Percentiles rank a stretch among this genome's conserved stretches.
Conservation (phyloP, 1,140 invertebrate species). For the Ooceraea biroi region DNA sequence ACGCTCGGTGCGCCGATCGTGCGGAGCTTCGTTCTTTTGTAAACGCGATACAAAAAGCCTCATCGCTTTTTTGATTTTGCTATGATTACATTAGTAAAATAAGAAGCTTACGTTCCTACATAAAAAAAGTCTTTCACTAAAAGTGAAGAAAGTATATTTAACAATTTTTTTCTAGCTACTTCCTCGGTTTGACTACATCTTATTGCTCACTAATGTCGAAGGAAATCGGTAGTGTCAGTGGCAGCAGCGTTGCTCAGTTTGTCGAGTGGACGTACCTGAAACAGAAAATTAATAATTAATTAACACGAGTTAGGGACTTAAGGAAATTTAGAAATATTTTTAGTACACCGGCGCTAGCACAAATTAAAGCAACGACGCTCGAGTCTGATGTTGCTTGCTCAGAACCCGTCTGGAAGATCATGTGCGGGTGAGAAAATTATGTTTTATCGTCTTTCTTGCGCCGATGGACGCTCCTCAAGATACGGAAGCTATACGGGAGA, state of each 20-base stretch:
- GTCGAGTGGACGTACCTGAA: constrained; percentile 27
- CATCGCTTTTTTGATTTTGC: background rate
- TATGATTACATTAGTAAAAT: background rate
- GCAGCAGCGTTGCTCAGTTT: background rate
- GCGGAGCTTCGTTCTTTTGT: background rate
- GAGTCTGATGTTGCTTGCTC: background rate
- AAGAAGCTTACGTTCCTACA: background rate
- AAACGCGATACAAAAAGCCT: constrained; percentile 3
- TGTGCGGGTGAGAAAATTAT: constrained; percentile 54
- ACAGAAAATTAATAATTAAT: constrained; percentile 15
- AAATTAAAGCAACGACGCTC: background rate
- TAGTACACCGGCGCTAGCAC: background rate
- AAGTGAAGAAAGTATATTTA: background rate
- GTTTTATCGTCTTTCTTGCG: constrained; percentile 57
- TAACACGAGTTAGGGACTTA: background rate
- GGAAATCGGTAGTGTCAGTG: background rate
- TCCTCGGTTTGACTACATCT: too few species aligned
- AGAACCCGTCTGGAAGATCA: constrained; percentile 26
- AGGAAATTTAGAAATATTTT: background rate
- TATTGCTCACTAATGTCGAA: constrained; percentile 22
- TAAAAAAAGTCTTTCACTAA: constrained; percentile 5
- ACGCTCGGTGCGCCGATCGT: background rate
- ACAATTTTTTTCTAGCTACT: too few species aligned
- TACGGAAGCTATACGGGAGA: constrained; percentile 49
- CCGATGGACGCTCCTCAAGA: constrained; percentile 44